Percentiles rank a stretch among this genome's conserved stretches.
phyloP scores from a whole-genome alignment of 2,888 invertebrate genomes.

The Hypena proboscidalis region DNA sequence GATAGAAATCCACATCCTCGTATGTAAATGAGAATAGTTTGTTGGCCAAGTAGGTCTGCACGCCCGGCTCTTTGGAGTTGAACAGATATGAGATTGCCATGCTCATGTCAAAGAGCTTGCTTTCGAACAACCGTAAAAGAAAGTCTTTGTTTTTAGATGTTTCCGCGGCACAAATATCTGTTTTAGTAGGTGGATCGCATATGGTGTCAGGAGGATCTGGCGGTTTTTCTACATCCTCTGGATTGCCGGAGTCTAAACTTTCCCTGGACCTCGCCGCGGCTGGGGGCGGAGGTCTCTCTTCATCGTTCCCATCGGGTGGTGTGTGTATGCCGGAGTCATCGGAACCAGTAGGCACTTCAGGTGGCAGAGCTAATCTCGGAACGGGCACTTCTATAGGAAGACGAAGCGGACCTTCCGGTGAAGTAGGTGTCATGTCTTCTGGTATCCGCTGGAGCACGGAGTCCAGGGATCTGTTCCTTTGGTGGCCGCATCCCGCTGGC shows the following conservation, averaged over 20 bases:
- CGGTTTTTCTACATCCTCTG: constrained; percentile 85
- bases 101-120: constrained; percentile 98
- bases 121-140: constrained; percentile 96
- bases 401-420: constrained; percentile 75
- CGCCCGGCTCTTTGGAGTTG: constrained; percentile 99
- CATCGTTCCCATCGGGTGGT: constrained; percentile 75
- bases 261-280: constrained; percentile 88
- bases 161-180: constrained; percentile 65
- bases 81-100: constrained; percentile 99
- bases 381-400: constrained; percentile 65
- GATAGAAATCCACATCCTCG: constrained; percentile 97
- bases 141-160: constrained; percentile 86
- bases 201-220: constrained; percentile 73
- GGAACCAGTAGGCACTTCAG: constrained; percentile 86
- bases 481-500: constrained; percentile 88
- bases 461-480: constrained; percentile 95
- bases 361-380: constrained; percentile 86
- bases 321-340: constrained; percentile 91
- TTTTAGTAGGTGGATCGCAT: constrained; percentile 61
- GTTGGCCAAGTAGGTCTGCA: constrained; percentile 98
- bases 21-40: constrained; percentile 98
- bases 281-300: constrained; percentile 79
- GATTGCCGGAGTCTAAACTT: constrained; percentile 89
- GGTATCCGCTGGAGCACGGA: constrained; percentile 95
- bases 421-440: constrained; percentile 89